These are phyloP conservation scores for Ceyx erithaca DNA, from an alignment of 2,797 vertebrate species.

Conservation along the genomic window DNA sequence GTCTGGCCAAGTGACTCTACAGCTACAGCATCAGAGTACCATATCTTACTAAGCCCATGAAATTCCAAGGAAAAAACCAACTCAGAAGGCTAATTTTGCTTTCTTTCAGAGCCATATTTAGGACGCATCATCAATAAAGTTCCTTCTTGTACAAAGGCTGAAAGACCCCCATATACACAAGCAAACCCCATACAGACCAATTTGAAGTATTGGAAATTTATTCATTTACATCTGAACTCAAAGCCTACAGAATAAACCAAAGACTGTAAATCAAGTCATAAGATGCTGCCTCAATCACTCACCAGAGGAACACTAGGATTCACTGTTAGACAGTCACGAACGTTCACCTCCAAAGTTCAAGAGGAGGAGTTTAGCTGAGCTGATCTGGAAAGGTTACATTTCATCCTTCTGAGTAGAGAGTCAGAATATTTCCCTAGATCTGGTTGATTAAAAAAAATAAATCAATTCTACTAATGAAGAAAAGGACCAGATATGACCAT, in stretches of 20 bases:
- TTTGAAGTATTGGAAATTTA: not conserved
- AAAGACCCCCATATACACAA: not conserved
- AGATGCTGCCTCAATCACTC: not conserved
- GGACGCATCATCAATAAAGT: not conserved
- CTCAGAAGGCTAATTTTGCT: not conserved
- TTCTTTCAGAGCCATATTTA: not conserved
- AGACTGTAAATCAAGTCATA: not conserved
- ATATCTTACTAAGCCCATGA: not conserved
- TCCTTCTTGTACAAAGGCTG: not conserved
- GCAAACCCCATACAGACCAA: not conserved
- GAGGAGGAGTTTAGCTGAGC: not conserved
- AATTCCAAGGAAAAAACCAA: not conserved
- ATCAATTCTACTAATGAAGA: not conserved
- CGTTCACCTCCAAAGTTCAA: conserved; percentile 10
- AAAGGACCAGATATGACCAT: not conserved
- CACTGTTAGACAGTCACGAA: not conserved
- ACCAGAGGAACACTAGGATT: not conserved
- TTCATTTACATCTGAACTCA: not conserved
- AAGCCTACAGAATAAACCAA: not conserved
- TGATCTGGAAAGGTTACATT: not conserved
- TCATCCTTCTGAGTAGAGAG: not conserved
- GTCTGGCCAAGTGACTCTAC: not conserved
- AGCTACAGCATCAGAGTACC: not conserved
- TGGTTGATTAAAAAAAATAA: not conserved
- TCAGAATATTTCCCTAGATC: not conserved